phyloP scores from a whole-genome alignment of 2,113 vertebrate genomes.

The Lepus europaeus region DNA sequence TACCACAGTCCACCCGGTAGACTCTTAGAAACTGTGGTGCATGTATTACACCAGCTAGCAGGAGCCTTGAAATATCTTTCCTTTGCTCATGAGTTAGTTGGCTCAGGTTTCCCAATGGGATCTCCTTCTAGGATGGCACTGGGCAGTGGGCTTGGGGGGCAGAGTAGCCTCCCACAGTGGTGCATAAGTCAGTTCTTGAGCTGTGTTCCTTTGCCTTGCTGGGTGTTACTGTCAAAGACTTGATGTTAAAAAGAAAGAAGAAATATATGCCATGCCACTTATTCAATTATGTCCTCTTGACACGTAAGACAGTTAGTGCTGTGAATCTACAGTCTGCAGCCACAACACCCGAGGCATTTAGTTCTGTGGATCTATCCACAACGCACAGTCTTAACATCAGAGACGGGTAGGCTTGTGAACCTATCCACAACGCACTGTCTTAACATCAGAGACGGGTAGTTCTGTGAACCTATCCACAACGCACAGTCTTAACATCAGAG shows the following conservation, averaged over 20 bases:
- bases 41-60: neutral
- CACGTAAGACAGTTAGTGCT: too few relatives aligned
- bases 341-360: too few relatives aligned
- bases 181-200: neutral
- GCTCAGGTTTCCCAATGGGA: neutral
- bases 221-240: neutral
- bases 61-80: neutral
- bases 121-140: neutral
- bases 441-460: too few relatives aligned
- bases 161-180: neutral
- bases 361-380: too few relatives aligned
- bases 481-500: neutral
- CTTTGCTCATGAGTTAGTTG: neutral
- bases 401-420: too few relatives aligned
- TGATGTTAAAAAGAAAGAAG: neutral
- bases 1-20: rapidly evolving
- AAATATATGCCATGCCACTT: neutral
- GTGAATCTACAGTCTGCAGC: too few relatives aligned
- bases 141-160: neutral
- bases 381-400: too few relatives aligned
- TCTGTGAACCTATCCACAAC: too few relatives aligned
- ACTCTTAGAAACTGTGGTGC: rapidly evolving
- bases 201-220: neutral
- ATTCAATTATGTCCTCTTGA: neutral
- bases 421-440: too few relatives aligned